These are phyloP conservation scores for Plebejus anna DNA, from an alignment of 2,888 invertebrate species.

Conservation along the genomic window DNA sequence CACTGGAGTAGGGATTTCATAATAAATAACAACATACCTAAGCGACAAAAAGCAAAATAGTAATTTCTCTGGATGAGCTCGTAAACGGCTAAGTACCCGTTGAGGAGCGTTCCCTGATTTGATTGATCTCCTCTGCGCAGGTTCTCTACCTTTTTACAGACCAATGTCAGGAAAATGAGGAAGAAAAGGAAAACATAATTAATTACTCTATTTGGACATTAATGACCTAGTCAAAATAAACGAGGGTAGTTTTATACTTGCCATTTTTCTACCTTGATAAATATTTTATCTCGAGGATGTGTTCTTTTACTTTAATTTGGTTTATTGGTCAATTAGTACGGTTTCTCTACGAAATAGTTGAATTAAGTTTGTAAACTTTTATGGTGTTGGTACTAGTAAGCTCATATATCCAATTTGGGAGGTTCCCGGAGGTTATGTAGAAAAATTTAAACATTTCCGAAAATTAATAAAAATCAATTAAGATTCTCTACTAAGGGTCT, in stretches of 20 bases:
- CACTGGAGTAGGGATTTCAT: background rate
- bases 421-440: too few relatives aligned
- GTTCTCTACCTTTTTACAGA: slow-evolving; percentile 66
- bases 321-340: background rate
- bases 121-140: slow-evolving; percentile 69
- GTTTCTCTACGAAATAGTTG: background rate
- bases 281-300: slow-evolving; percentile 9
- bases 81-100: slow-evolving; percentile 67
- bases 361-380: background rate
- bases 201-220: slow-evolving; percentile 79
- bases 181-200: slow-evolving; percentile 71
- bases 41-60: slow-evolving; percentile 26
- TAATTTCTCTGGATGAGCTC: slow-evolving; percentile 53
- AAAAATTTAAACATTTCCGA: too few relatives aligned
- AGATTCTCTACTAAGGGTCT: too few relatives aligned
- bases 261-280: slow-evolving; percentile 21
- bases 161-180: slow-evolving; percentile 66
- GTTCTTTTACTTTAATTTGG: background rate
- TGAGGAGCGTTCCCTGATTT: slow-evolving; percentile 63
- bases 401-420: too few relatives aligned
- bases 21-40: slow-evolving; percentile 14
- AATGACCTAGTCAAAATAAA: slow-evolving; percentile 69
- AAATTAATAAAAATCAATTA: too few relatives aligned
- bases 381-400: too few relatives aligned
- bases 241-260: slow-evolving; percentile 59